phyloP scores from a whole-genome alignment of 2,113 vertebrate genomes.

The Struthio camelus region DNA sequence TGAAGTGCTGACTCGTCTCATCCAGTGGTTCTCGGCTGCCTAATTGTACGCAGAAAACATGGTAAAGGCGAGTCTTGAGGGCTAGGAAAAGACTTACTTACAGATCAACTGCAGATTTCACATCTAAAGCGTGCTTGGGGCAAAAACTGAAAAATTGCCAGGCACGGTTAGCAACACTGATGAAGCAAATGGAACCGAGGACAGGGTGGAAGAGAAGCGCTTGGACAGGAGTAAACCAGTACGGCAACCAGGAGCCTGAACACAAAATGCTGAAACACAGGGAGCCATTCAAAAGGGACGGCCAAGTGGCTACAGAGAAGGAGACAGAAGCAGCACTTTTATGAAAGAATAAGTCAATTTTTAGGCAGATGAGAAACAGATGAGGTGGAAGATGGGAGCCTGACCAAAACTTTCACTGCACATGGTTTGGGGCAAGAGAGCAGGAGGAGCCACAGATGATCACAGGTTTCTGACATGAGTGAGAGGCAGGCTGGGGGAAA shows the following conservation, averaged over 20 bases:
- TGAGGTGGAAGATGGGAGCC: not conserved
- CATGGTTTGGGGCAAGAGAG: not conserved
- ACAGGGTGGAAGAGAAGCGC: not conserved
- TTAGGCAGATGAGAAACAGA: not conserved
- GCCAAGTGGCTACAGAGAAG: not conserved
- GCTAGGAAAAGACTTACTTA: conserved; percentile 2
- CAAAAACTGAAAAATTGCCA: not conserved
- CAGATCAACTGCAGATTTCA: conserved; percentile 3
- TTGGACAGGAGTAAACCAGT: not conserved
- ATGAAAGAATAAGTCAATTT: not conserved
- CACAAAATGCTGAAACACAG: not conserved
- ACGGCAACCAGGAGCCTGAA: not conserved
- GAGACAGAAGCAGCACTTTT: not conserved
- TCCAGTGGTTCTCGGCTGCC: not conserved
- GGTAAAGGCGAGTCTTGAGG: conserved; percentile 17
- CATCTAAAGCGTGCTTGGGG: not conserved
- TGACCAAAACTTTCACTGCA: not conserved
- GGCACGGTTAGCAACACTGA: not conserved
- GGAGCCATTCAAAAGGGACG: not conserved
- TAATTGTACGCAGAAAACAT: conserved; percentile 11
- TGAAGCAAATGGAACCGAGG: not conserved
- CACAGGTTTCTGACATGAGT: not conserved
- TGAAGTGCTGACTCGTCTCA: conserved; percentile 43
- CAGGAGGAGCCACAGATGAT: not conserved
- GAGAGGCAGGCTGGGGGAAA: not conserved